Base-by-base conservation (phyloP, 2,888 invertebrate genomes). In the Lasioglossum malachurum region DNA sequence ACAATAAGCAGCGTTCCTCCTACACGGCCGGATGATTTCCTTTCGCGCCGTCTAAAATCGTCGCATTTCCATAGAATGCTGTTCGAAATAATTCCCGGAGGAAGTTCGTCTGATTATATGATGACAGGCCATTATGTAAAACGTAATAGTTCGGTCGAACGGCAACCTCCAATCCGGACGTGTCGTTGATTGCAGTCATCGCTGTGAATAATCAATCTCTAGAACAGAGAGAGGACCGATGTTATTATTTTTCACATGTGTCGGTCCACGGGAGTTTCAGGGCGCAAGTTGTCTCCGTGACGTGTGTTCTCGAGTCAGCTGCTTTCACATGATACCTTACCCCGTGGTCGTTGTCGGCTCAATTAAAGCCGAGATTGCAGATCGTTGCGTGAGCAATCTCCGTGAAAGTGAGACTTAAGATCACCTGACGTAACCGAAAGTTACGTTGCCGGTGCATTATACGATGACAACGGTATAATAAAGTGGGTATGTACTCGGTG, bases 91-190 rank as follows among this genome's bases (percentile, higher is more conserved):
- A 81, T 81, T 76, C 44, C 31, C 71, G 44, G 23, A 23, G 35
- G 69, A 80, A 53, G 53, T 81, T 76, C 76, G 71, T 72, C 76
- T 75, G 71, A 76, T 75, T 81, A 71, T 38, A 71, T 41, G 78
- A 84, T 78, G 78, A 84, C 41, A 38, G 84, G 72, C 44, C 10
- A 79, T 84, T 84, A 83, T 83, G 84, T 75, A 84, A 84, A 83
- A 49, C 78, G 23, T 71, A 44, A 75, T 64, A 23, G 53, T 78
- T 53, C 69, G 44, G n/a, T 12, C 38, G 64, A 72, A 35, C 31
- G 57, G 44, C 75, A 72, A 75, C 75, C 53, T 35, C 49, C 38
- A 75, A 83, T 78, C 41, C 19, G 49, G 19, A 67, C 38, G 38
- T 64, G 82, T 74, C 31, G 73, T 12, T 41, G 53, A 80, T 82